Percentiles rank a stretch among this genome's conserved stretches.
phyloP scores from a whole-genome alignment of 2,113 vertebrate species.

The Balaeniceps rex region DNA sequence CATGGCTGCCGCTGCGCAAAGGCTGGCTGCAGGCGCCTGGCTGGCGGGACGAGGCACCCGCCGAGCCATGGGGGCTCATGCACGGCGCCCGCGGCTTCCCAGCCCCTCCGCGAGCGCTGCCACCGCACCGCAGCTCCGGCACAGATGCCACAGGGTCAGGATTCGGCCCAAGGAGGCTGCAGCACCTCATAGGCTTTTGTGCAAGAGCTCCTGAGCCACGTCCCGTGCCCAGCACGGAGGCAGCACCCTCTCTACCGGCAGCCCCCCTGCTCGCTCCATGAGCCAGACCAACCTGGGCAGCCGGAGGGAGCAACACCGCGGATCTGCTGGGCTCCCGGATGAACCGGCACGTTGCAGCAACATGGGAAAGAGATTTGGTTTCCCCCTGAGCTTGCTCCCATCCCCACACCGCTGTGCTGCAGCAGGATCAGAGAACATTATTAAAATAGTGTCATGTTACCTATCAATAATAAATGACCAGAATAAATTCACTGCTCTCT shows the following conservation, averaged over 20 bases:
- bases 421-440: conserved; percentile 5
- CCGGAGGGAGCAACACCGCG: rapidly evolving
- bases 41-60: not conserved
- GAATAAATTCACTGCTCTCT: conserved; percentile 30
- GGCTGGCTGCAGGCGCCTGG: not conserved
- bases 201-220: not conserved
- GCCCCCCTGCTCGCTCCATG: rapidly evolving
- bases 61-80: not conserved
- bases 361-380: not conserved
- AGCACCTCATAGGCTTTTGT: not conserved
- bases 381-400: not conserved
- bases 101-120: not conserved
- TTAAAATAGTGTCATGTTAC: conserved; percentile 17
- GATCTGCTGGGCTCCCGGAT: not conserved
- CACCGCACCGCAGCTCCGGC: not conserved
- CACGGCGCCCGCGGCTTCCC: not conserved
- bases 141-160: not conserved
- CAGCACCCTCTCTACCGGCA: not conserved
- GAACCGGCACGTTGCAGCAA: not conserved
- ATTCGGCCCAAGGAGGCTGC: not conserved
- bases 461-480: conserved; percentile 44
- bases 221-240: rapidly evolving
- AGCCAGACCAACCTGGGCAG: not conserved
- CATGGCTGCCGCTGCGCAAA: not conserved
- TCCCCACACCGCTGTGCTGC: not conserved